Percentiles rank a stretch among this genome's conserved stretches.
Evolutionary conservation across 2,113 vertebrate genomes (phyloP).

Genomic region (Corythornis cristatus): DNA sequence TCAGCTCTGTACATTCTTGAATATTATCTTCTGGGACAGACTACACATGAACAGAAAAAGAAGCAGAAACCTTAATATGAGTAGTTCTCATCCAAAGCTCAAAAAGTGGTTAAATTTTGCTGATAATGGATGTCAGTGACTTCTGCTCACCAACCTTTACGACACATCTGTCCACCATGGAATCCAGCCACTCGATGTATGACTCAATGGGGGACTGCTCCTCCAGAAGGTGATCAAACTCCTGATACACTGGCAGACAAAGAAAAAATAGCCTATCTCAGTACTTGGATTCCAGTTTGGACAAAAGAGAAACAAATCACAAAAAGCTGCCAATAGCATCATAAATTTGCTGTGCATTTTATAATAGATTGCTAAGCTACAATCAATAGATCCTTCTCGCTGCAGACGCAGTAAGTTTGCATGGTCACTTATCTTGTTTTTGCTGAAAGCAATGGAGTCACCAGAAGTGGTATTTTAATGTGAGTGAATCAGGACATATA

Average conservation of each 20-base stretch:
- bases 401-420: background rate
- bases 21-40: background rate
- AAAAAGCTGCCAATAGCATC: background rate
- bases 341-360: background rate
- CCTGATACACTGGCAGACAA: constrained; percentile 89
- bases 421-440: background rate
- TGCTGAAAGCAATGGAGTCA: background rate
- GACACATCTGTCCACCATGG: constrained; percentile 98
- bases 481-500: background rate
- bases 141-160: constrained; percentile 86
- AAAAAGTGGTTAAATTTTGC: background rate
- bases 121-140: background rate
- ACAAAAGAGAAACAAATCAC: background rate
- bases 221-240: constrained; percentile 95
- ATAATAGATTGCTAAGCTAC: background rate
- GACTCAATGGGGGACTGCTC: constrained; percentile 97
- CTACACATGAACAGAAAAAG: background rate
- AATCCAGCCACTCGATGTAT: constrained; percentile 97
- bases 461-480: background rate
- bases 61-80: background rate
- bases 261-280: constrained; percentile 20
- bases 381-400: background rate
- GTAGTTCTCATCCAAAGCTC: background rate
- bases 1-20: background rate
- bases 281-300: background rate